These are phyloP conservation scores for Blera fallax DNA, from an alignment of 2,888 invertebrate species.

Conservation along the genomic window DNA sequence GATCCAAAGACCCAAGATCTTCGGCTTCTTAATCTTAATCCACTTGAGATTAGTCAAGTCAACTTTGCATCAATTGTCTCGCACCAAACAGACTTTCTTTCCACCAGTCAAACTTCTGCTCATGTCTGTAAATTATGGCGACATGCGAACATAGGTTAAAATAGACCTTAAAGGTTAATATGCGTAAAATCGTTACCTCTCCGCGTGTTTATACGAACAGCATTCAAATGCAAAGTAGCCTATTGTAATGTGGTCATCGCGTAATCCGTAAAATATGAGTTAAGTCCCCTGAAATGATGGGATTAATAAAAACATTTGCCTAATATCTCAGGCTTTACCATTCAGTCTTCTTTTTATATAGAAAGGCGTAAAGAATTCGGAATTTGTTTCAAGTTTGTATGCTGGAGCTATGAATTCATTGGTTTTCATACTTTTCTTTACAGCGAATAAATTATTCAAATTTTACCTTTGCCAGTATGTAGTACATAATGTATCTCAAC, in stretches of 20 bases:
- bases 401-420: not conserved
- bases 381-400: not conserved
- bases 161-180: not conserved
- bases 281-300: slow-evolving; percentile 17
- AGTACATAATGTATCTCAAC: too few species aligned
- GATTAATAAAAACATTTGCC: slow-evolving; percentile 15
- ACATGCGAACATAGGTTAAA: not conserved
- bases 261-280: slow-evolving; percentile 23
- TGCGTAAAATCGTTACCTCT: slow-evolving; percentile 2
- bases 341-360: not conserved
- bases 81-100: not conserved
- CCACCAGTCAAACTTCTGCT: not conserved
- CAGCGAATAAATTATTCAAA: not conserved
- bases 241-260: not conserved
- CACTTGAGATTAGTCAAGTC: too few species aligned
- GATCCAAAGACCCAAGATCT: too few species aligned
- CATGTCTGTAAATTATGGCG: not conserved
- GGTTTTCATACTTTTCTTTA: not conserved
- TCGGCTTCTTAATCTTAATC: too few species aligned
- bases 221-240: slow-evolving; percentile 24
- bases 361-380: not conserved
- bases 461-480: too few species aligned
- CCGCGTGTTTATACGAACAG: slow-evolving; percentile 2
- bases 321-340: not conserved
- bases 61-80: not conserved